Evolutionary conservation across 2,888 invertebrate genomes (phyloP).

Genomic region (Apomyelois bistriatella): DNA sequence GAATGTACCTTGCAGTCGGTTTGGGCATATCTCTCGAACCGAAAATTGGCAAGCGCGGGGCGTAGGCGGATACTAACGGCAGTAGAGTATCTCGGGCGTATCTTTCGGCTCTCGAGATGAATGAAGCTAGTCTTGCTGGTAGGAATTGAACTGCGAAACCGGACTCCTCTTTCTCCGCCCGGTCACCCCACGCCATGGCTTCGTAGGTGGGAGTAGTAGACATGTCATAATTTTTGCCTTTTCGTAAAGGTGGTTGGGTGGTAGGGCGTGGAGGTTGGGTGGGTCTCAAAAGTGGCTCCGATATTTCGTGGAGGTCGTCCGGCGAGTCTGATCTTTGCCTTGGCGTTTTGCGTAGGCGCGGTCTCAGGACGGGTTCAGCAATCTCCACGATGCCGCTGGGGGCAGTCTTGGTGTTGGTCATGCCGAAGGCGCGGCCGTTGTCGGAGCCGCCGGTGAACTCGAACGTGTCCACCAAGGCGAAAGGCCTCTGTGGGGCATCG

Average conservation of each 20-base stretch:
- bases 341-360: slow-evolving; percentile 78
- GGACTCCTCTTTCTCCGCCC: slow-evolving; percentile 55
- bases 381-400: slow-evolving; percentile 81
- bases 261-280: slow-evolving; percentile 57
- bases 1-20: slow-evolving; percentile 82
- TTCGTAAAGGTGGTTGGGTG: slow-evolving; percentile 47
- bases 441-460: slow-evolving; percentile 77
- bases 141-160: slow-evolving; percentile 87
- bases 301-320: slow-evolving; percentile 79
- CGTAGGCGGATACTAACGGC: slow-evolving; percentile 88
- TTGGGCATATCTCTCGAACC: slow-evolving; percentile 67
- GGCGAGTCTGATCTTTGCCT: slow-evolving; percentile 71
- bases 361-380: slow-evolving; percentile 86
- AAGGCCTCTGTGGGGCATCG: slow-evolving; percentile 55
- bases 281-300: slow-evolving; percentile 82
- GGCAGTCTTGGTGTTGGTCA: slow-evolving; percentile 69
- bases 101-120: slow-evolving; percentile 89
- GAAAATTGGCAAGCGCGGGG: slow-evolving; percentile 85
- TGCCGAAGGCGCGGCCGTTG: slow-evolving; percentile 82
- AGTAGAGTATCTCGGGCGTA: slow-evolving; percentile 89
- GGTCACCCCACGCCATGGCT: slow-evolving; percentile 46
- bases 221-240: slow-evolving; percentile 70
- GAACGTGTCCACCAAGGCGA: slow-evolving; percentile 65
- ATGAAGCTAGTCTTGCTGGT: slow-evolving; percentile 87
- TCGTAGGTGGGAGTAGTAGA: slow-evolving; percentile 64